Percentiles rank a stretch among this genome's conserved stretches.
phyloP scores from a whole-genome alignment of 2,888 invertebrate species.

The Synanthedon tipuliformis region DNA sequence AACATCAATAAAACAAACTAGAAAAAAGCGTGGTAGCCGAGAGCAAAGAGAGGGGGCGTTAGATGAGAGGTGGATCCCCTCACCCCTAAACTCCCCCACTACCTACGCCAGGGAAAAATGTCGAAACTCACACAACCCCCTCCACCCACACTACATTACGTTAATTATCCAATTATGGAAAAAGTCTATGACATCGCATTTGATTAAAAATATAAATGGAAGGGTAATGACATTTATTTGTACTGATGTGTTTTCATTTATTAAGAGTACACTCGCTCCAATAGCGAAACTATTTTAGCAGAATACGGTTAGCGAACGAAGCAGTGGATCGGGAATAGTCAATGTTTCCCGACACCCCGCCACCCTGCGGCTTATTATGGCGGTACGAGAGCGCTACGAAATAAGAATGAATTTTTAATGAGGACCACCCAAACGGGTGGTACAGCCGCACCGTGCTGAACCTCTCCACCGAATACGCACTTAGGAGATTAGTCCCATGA shows the following conservation, averaged over 20 bases:
- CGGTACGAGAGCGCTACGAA: constrained; percentile 44
- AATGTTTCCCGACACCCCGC: constrained; percentile 11
- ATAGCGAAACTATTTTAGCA: too few species aligned
- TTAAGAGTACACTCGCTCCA: too few species aligned
- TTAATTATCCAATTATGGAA: constrained; percentile 63
- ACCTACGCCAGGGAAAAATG: constrained; percentile 41
- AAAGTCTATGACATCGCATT: constrained; percentile 10
- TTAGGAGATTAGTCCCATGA: constrained; percentile 67
- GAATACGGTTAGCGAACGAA: constrained; percentile 5
- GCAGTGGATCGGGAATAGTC: constrained; percentile 23
- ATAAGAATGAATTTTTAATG: constrained; percentile 71
- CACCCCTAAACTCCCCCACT: constrained; percentile 13
- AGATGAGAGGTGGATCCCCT: constrained; percentile 20
- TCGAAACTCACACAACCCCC: constrained; percentile 39
- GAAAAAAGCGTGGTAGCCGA: constrained; percentile 23
- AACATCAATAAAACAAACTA: neutral
- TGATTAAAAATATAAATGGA: neutral
- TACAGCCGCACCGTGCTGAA: constrained; percentile 12
- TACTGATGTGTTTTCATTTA: too few species aligned
- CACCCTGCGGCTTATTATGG: constrained; percentile 56
- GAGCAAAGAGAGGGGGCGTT: constrained; percentile 31
- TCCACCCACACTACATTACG: constrained; percentile 50
- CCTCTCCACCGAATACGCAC: constrained; percentile 44
- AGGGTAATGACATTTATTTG: constrained; percentile 4
- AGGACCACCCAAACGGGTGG: constrained; percentile 26